These are phyloP conservation scores for Perodicticus potto DNA, from an alignment of 2,797 vertebrate genomes.

Conservation along the genomic window DNA sequence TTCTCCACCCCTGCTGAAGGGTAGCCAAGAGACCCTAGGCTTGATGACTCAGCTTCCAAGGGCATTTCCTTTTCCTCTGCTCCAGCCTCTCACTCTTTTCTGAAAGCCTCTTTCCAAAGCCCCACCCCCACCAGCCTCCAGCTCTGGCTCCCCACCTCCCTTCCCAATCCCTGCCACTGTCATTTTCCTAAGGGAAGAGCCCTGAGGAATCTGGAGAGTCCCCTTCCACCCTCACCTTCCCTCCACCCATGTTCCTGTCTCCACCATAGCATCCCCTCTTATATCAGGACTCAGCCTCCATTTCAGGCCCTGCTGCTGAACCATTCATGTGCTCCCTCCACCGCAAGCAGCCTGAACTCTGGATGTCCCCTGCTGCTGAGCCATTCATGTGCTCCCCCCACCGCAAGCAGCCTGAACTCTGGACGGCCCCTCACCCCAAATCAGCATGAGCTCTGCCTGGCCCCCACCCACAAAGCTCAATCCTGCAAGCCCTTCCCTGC, in stretches of 20 bases:
- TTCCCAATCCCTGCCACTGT: not conserved
- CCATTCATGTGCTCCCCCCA: not conserved
- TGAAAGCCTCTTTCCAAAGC: not conserved
- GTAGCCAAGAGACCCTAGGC: not conserved
- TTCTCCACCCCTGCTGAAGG: not conserved
- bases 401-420: conserved; percentile 17
- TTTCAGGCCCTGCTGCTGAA: conserved; percentile 6
- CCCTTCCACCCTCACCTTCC: not conserved
- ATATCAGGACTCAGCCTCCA: conserved; percentile 27
- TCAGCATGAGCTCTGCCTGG: conserved; percentile 15
- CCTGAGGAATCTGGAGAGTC: not conserved
- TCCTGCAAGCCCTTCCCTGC: not conserved
- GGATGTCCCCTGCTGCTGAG: not conserved
- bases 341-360: conserved; percentile 13
- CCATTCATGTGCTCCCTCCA: not conserved
- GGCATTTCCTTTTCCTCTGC: not conserved
- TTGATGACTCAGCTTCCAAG: not conserved
- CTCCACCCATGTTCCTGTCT: not conserved
- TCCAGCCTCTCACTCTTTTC: not conserved
- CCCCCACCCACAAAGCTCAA: conserved; percentile 43
- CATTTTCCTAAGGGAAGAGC: conserved; percentile 23
- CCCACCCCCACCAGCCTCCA: not conserved
- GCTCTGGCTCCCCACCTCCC: not conserved
- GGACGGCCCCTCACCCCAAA: not conserved
- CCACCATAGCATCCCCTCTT: conserved; percentile 50